Evolutionary conservation across 2,113 vertebrate species (phyloP), one percentile per base, ranked within the genome.

Genomic region (Eclectus roratus): DNA sequence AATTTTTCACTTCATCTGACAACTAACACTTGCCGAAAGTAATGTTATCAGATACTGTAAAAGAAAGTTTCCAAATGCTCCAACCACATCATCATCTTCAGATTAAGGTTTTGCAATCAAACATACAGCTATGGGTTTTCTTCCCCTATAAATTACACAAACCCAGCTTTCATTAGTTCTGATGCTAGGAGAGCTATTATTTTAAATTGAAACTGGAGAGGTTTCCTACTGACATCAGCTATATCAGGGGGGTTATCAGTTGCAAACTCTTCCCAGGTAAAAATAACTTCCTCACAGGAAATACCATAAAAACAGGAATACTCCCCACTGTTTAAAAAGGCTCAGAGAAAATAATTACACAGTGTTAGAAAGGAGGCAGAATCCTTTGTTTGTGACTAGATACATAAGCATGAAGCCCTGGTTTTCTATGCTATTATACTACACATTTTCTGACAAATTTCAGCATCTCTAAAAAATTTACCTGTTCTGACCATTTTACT

Each of bases 401-500:
- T 27, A 58, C 9, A 25, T 5, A 5, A 72, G 39, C 47, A 80
- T 0, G 18, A 43, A 12, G 21, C 69, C 2, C 13, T 24, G 37
- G 10, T 35, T 76, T 88, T 68, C 73, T n/a, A 63, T 28, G 11
- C 31, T 66, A 35, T 46, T 85, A 17, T 53, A 76, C 19, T 15
- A 39, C 2, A 39, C 5, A 20, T 64, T 74, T 85, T 86, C 20
- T 44, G 60, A 49, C 6, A 68, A 65, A 20, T 61, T 73, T 37
- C 43, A 78, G 25, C n/a, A 68, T 16, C 41, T 83, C 53, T 9
- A 78, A 17, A 83, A 89, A 58, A 44, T 76, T 95, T 98, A 99
- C 99, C 99, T 99, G 99, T 92, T 99, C 98, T 88, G 99, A 99
- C 99, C 99, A 99, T 97, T 99, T 99, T 66, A 99, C 98, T 85